Percentiles rank a stretch among this genome's conserved stretches.
Evolutionary conservation across 1,140 invertebrate genomes (phyloP).

Genomic region (Holotrichia oblita): DNA sequence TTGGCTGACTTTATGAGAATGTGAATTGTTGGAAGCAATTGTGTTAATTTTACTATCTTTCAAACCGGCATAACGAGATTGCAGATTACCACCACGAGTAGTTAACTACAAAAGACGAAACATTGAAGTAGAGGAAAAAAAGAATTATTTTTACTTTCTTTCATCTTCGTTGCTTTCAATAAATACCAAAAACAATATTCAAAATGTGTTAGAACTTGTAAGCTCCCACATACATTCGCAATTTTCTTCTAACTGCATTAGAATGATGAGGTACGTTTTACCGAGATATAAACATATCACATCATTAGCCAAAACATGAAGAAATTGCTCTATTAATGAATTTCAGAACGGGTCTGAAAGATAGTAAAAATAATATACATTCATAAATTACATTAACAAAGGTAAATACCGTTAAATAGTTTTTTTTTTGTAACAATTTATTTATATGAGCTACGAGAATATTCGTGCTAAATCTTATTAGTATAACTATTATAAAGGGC

Average conservation of each 20-base stretch:
- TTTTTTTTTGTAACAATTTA: too few species aligned
- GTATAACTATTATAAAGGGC: too few species aligned
- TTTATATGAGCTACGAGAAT: too few species aligned
- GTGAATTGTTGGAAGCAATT: slow-evolving; percentile 72
- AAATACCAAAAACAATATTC: not conserved
- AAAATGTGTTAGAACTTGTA: not conserved
- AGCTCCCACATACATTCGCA: not conserved
- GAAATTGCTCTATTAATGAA: not conserved
- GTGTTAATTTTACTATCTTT: slow-evolving; percentile 89
- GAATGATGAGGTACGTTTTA: not conserved
- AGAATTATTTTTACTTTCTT: slow-evolving; percentile 40
- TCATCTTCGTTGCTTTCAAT: not conserved
- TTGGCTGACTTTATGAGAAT: slow-evolving; percentile 91
- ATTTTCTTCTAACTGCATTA: not conserved
- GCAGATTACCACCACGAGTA: slow-evolving; percentile 69
- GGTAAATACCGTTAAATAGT: not conserved
- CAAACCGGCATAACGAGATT: slow-evolving; percentile 81
- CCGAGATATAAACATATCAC: not conserved
- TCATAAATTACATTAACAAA: not conserved
- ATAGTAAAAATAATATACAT: slow-evolving; percentile 54
- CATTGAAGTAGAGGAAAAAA: slow-evolving; percentile 40
- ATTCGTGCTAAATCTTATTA: too few species aligned
- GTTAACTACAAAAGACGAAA: slow-evolving; percentile 60
- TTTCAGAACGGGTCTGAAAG: slow-evolving; percentile 47
- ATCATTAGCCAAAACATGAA: not conserved